Base-by-base conservation (phyloP, 2,113 vertebrate genomes). In the Bostrychus sinensis region DNA sequence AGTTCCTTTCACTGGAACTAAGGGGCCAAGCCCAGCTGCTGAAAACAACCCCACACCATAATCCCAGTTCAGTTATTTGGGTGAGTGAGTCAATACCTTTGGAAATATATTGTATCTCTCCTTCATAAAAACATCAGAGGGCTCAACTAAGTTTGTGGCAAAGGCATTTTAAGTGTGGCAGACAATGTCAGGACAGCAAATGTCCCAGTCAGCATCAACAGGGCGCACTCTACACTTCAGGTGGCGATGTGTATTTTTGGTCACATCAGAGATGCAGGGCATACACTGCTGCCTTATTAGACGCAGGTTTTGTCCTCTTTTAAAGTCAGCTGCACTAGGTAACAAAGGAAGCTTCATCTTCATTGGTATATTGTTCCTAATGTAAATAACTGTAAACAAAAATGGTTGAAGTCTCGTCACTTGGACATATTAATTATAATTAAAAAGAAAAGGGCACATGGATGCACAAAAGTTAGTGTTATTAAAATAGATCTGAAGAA, bases 401-500 rank as follows among this genome's bases (percentile, higher is more conserved):
- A 46, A 11, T 13, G 45, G 25, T 4, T 45, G 42, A 14, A 13
- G 45, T 48, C 22, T 25, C 5, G 45, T 25, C 23, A 28, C 16
- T 4, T 32, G 30, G 5, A 32, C 30, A 32, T 32, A 23, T 51
- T 51, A 10, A 51, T 51, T 28, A 51, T n/a, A 51, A 51, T n/a
- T 4, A n/a, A 25, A 51, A 4, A 3, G 48, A 51, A 12, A 51
- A 22, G 26, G 25, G 25, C 25, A 51, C n/a, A 17, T 14, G 6
- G 5, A 9, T 14, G 10, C 25, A n/a, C 48, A 28, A 9, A n/a
- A n/a, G 48, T 51, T 51, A 51, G 28, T 14, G 8, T 28, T n/a
- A n/a, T 28, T 17, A 51, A 51, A 51, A 51, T 51, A 51, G 48
- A 51, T 51, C 48, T 28, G 28, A 51, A 51, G 23, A 10, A 30